Conservation (phyloP, 2,113 vertebrate species). For the Anguilla japonica region DNA sequence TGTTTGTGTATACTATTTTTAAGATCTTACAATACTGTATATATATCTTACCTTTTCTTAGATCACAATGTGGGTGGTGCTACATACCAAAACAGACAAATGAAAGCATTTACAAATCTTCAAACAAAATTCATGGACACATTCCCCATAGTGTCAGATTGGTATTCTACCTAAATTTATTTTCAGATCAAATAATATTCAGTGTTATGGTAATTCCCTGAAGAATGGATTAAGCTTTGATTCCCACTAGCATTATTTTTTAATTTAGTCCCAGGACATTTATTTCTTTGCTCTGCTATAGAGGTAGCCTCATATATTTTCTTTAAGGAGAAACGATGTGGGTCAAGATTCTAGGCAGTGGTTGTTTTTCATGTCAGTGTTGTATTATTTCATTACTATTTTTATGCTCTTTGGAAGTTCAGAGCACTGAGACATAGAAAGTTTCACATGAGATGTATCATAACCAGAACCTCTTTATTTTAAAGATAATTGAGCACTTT, state of each 20-base stretch:
- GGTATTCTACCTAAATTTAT: neutral
- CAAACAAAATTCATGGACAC: neutral
- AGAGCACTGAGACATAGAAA: neutral
- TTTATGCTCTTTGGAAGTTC: neutral
- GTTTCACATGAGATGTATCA: neutral
- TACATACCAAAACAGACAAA: neutral
- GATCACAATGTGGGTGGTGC: neutral
- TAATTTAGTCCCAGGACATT: conserved; percentile 2
- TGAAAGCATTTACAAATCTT: neutral
- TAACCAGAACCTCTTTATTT: neutral
- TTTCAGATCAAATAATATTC: neutral
- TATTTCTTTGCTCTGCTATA: neutral
- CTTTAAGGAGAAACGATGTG: neutral
- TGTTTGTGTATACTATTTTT: too few species aligned
- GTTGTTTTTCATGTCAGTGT: neutral
- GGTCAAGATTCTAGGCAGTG: neutral
- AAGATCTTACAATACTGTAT: neutral
- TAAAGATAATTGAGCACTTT: neutral
- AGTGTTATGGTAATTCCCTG: neutral
- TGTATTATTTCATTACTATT: neutral
- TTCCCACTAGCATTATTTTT: neutral
- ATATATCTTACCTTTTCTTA: neutral
- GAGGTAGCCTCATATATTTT: neutral
- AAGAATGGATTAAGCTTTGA: neutral
- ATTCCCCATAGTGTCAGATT: neutral